A percentile compares a stretch with the other conserved stretches of the same genome.
Evolutionary conservation across 1,140 invertebrate genomes (phyloP).

Genomic region (Dreissena polymorpha): DNA sequence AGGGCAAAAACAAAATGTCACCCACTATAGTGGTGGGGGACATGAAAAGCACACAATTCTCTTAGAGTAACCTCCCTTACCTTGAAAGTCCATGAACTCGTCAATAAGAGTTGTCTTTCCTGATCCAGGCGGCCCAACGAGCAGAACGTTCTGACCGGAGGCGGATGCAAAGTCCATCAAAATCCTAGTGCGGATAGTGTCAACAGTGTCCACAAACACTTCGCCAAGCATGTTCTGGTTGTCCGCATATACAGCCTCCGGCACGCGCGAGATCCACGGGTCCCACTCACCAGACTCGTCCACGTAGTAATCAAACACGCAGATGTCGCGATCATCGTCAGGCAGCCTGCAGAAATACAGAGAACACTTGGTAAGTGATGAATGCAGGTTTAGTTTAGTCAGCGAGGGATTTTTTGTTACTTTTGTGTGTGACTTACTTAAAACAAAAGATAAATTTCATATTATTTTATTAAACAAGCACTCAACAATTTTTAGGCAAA

Average conservation of each 20-base stretch:
- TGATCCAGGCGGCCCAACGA: constrained; percentile 79
- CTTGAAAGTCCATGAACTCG: constrained; percentile 75
- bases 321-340: constrained; percentile 79
- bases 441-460: too few species aligned
- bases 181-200: constrained; percentile 76
- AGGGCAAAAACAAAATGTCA: too few species aligned
- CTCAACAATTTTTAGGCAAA: too few species aligned
- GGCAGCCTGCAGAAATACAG: constrained; percentile 72
- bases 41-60: too few species aligned
- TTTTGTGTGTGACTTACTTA: too few species aligned
- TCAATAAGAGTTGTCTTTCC: constrained; percentile 79
- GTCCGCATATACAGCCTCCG: constrained; percentile 75
- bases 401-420: too few species aligned
- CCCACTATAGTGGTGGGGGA: too few species aligned
- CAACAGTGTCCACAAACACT: constrained; percentile 78
- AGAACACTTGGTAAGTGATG: too few species aligned
- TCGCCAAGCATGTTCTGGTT: constrained; percentile 77
- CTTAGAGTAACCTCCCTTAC: constrained; percentile 52
- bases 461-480: too few species aligned
- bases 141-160: constrained; percentile 77
- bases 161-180: constrained; percentile 78
- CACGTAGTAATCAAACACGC: constrained; percentile 80
- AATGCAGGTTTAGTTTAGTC: too few species aligned
- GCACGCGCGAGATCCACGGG: constrained; percentile 78
- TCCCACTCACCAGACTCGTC: constrained; percentile 81